These are phyloP conservation scores for Momotus momota DNA, from an alignment of 2,797 vertebrate genomes.

Conservation along the genomic window DNA sequence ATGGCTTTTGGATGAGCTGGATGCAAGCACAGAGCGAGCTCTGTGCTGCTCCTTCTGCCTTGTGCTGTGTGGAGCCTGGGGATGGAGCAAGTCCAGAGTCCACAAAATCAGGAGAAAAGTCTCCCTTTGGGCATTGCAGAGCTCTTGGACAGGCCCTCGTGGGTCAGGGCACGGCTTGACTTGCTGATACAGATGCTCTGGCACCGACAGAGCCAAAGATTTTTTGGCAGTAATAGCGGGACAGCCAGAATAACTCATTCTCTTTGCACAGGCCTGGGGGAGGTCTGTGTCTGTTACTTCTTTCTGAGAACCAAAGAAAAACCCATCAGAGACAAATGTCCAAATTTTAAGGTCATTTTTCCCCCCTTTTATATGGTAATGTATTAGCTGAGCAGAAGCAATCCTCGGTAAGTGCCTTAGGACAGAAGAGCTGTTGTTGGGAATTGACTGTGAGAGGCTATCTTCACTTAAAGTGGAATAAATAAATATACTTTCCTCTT, in stretches of 20 bases:
- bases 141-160: not conserved
- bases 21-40: not conserved
- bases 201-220: not conserved
- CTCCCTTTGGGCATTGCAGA: not conserved
- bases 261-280: not conserved
- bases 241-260: not conserved
- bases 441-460: conserved; percentile 30
- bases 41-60: not conserved
- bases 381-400: conserved; percentile 20
- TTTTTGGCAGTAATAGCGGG: conserved; percentile 1
- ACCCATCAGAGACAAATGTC: conserved; percentile 41
- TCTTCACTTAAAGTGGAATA: conserved; percentile 27
- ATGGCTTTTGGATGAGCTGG: accelerated
- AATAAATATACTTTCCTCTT: conserved; percentile 40
- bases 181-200: not conserved
- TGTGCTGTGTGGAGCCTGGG: accelerated
- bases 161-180: not conserved
- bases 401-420: not conserved
- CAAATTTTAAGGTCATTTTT: conserved; percentile 48
- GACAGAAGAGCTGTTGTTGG: conserved; percentile 22
- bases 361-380: conserved; percentile 17
- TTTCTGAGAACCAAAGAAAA: conserved; percentile 3
- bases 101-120: not conserved
- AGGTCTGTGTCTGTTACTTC: not conserved
- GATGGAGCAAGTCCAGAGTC: accelerated